A percentile compares a stretch with the other conserved stretches of the same genome.
Evolutionary conservation across 2,888 invertebrate species (phyloP).

Genomic region (Andrena marginata): DNA sequence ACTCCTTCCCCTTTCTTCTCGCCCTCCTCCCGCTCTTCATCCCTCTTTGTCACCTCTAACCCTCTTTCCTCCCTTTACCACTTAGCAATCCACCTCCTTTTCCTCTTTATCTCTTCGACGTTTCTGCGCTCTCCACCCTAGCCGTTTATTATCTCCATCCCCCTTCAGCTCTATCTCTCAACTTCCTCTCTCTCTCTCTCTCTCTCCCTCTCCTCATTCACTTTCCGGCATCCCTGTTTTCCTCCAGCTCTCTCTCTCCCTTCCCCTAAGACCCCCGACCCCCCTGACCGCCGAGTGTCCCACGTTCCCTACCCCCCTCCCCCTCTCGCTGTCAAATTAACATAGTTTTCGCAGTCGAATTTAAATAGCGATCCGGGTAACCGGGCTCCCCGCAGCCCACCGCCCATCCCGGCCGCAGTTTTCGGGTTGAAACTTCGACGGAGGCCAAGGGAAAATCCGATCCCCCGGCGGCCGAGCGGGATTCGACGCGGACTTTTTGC

Average conservation of each 20-base stretch:
- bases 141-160: not conserved
- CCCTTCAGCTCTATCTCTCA: conserved; percentile 11
- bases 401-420: conserved; percentile 6
- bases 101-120: conserved; percentile 21
- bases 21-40: not conserved
- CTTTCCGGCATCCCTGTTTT: not conserved
- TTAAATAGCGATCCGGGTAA: conserved; percentile 63
- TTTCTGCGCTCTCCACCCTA: not conserved
- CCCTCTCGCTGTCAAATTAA: conserved; percentile 66
- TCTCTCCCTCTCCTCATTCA: conserved; percentile 1
- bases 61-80: conserved; percentile 9
- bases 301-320: not conserved
- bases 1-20: not conserved
- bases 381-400: conserved; percentile 13
- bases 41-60: not conserved
- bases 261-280: not conserved
- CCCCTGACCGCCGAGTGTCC: not conserved
- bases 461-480: not conserved
- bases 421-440: conserved; percentile 41
- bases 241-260: not conserved
- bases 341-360: conserved; percentile 66
- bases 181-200: conserved; percentile 6
- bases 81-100: conserved; percentile 10
- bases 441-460: conserved; percentile 11
- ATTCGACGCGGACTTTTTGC: conserved; percentile 50